phyloP scores from a whole-genome alignment of 2,113 vertebrate genomes.

The Amphiprion percula region DNA sequence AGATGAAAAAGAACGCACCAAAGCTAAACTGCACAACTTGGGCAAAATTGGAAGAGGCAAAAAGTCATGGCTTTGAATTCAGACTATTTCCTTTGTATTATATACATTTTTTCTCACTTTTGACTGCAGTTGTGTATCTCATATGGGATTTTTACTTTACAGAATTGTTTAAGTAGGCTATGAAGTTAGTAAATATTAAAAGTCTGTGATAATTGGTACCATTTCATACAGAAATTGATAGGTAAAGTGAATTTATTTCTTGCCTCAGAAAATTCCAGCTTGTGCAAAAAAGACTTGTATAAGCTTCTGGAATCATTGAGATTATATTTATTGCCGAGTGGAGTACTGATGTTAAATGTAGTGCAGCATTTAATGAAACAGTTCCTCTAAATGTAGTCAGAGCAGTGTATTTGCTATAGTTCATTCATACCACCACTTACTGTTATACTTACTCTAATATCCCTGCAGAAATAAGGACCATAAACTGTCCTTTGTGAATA shows the following conservation, averaged over 20 bases:
- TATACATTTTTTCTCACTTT: background rate
- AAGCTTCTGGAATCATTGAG: background rate
- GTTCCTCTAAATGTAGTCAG: constrained; percentile 21
- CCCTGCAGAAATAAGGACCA: background rate
- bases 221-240: background rate
- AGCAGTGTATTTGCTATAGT: constrained; percentile 17
- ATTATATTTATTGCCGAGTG: background rate
- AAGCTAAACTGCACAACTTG: constrained; percentile 59
- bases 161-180: constrained; percentile 1
- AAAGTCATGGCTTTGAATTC: constrained; percentile 78
- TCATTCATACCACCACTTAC: background rate
- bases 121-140: constrained; percentile 18
- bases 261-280: background rate
- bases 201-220: background rate
- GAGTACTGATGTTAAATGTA: constrained; percentile 14
- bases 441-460: background rate
- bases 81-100: constrained; percentile 1
- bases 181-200: constrained; percentile 2
- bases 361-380: constrained; percentile 22
- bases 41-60: constrained; percentile 63
- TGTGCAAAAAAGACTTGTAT: background rate
- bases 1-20: constrained; percentile 69
- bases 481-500: constrained; percentile 6
- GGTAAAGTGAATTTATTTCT: constrained; percentile 14
- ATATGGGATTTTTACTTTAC: constrained; percentile 9